Evolutionary conservation across 2,113 vertebrate genomes (phyloP).

Genomic region (Seriola aureovittata): DNA sequence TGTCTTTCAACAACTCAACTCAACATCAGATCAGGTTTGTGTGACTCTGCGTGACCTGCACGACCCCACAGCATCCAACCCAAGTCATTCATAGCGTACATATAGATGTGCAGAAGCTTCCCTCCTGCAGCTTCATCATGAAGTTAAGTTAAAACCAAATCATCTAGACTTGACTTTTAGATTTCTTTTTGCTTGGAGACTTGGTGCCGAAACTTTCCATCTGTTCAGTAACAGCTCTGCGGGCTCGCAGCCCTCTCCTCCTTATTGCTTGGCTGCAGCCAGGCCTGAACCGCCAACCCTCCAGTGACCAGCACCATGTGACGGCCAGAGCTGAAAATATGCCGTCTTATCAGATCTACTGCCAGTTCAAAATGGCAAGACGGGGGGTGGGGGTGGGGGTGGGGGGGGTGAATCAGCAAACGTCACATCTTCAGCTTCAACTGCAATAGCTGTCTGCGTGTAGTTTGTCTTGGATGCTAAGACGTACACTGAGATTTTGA

Average conservation of each 20-base stretch:
- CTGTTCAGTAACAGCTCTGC: neutral
- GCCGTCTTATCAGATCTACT: neutral
- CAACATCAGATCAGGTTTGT: neutral
- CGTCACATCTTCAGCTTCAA: neutral
- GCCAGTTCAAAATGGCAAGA: constrained; percentile 8
- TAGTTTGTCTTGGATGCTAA: constrained; percentile 28
- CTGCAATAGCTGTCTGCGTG: neutral
- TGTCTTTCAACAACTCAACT: too few species aligned
- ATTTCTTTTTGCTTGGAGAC: neutral
- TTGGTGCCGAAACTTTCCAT: neutral
- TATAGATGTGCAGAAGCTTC: neutral
- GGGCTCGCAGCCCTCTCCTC: neutral
- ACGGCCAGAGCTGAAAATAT: neutral
- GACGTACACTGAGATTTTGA: neutral
- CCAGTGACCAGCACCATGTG: neutral
- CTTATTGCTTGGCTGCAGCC: neutral
- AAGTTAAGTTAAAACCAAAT: constrained; percentile 10
- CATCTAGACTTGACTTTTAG: neutral
- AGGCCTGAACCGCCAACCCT: neutral
- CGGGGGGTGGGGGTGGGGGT: neutral
- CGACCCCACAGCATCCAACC: neutral
- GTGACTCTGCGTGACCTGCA: neutral
- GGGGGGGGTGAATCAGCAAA: neutral
- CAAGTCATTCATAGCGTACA: neutral
- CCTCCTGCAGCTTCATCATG: neutral